Base-by-base conservation (phyloP, 92 coral and sea anemone species). In the Anthopleura xanthogrammica region DNA sequence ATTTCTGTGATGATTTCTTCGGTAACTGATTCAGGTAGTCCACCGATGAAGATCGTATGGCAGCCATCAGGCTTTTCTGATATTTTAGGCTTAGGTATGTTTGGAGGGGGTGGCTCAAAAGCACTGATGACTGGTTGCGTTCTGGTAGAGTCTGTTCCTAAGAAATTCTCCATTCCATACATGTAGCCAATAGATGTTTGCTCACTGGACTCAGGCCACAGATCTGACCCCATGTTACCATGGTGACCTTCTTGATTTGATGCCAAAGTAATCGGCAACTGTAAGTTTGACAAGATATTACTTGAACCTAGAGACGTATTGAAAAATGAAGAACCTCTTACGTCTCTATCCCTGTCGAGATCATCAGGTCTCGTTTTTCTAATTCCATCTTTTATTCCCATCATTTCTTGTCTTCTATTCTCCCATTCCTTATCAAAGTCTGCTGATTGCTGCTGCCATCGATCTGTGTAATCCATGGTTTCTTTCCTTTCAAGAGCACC, bases 21-120 rank as follows among this genome's bases (percentile, higher is more conserved):
- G 40, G 87, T 92, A 70, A 92, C 82, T 43, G 89, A 70, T 12
- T 83, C 88, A 1, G 95, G 91, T 41, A 93, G 82, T 36, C 95
- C 88, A 71, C 92, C 92, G 46, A 93, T 77, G 29, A 92, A 91
- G 12, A 91, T 77, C 41, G 95, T 82, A 13, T 87, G 91, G 46
- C 98, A 93, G 65, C 98, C 98, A 14, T 54, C 80, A 3, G 92
- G 93, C 65, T 89, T 89, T 22, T 89, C 93, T 54, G 88, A 87
- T 65, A 79, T 82, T 20, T 76, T 55, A 57, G 84, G 90, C 12
- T 75, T 82, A 54, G 93, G 79, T 46, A 81, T 62, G 14, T 85
- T 89, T 24, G 88, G 86, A 29, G 88, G 84, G 36, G 95, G 95
- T 52, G 95, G 93, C 41, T 91, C 95, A 16, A 93, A 76, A 36